Evolutionary conservation across 2,888 invertebrate species (phyloP).

Genomic region (Drosophila recens): DNA sequence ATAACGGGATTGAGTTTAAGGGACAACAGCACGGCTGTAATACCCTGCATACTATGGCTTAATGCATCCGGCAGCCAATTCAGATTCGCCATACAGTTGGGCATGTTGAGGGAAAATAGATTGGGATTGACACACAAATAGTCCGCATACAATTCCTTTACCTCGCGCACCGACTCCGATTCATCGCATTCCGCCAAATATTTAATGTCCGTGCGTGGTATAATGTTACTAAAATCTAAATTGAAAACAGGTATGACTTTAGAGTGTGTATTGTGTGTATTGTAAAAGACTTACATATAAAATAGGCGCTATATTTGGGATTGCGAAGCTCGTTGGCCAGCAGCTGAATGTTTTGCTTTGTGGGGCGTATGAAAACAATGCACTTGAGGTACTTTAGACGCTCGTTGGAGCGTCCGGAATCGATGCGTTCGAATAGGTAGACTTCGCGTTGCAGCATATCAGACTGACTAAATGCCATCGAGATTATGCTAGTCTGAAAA

Average conservation of each 20-base stretch:
- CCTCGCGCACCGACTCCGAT: slow-evolving; percentile 98
- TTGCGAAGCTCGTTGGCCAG: slow-evolving; percentile 94
- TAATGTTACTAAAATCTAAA: slow-evolving; percentile 98
- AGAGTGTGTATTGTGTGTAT: too few species aligned
- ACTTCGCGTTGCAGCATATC: slow-evolving; percentile 99
- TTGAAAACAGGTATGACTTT: neutral
- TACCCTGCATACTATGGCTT: slow-evolving; percentile 92
- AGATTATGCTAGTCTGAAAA: slow-evolving; percentile 95
- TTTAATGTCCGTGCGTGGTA: slow-evolving; percentile 98
- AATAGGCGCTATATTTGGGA: slow-evolving; percentile 98
- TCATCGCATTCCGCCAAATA: slow-evolving; percentile 98
- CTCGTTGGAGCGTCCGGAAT: slow-evolving; percentile 90
- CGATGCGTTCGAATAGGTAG: slow-evolving; percentile 96
- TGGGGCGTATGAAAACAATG: slow-evolving; percentile 97
- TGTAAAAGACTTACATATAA: slow-evolving; percentile 91
- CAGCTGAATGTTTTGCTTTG: slow-evolving; percentile 97
- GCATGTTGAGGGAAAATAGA: slow-evolving; percentile 93
- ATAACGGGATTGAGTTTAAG: slow-evolving; percentile 96
- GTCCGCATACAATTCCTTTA: slow-evolving; percentile 98
- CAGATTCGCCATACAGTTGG: slow-evolving; percentile 89
- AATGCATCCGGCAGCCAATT: slow-evolving; percentile 92
- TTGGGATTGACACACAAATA: slow-evolving; percentile 97
- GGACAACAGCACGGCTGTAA: slow-evolving; percentile 94
- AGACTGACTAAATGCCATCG: slow-evolving; percentile 99
- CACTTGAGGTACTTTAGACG: slow-evolving; percentile 97